Percentiles rank a stretch among this genome's conserved stretches.
phyloP scores from a whole-genome alignment of 2,113 vertebrate genomes.

The Ornithorhynchus anatinus region DNA sequence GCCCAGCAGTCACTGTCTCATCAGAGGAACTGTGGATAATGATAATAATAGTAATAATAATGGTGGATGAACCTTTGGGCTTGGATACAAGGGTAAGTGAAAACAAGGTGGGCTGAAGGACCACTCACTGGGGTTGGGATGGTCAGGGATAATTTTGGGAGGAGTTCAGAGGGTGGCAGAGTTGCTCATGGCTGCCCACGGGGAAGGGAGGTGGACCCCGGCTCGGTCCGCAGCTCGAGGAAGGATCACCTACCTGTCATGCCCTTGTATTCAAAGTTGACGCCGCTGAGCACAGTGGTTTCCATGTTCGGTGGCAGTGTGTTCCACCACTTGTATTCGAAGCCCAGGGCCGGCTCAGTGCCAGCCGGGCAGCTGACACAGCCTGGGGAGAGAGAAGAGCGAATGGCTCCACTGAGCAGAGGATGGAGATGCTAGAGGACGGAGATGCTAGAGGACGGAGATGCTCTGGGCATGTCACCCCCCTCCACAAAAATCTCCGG shows the following conservation, averaged over 20 bases:
- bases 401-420: neutral
- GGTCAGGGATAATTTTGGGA: no score
- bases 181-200: fast-evolving
- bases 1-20: no score
- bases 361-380: conserved; percentile 85
- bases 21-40: no score
- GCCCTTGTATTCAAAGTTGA: conserved; percentile 79
- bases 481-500: no score
- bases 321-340: conserved; percentile 99
- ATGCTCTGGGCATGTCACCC: no score
- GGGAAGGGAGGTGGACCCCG: neutral
- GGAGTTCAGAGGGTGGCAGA: neutral
- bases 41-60: no score
- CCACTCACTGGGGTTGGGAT: no score
- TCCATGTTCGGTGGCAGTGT: conserved; percentile 89
- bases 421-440: no score
- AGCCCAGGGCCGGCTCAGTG: conserved; percentile 82
- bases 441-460: no score
- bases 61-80: no score
- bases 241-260: conserved; percentile 75
- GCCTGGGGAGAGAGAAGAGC: conserved; percentile 62
- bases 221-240: neutral
- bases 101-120: no score
- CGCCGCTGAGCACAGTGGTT: conserved; percentile 77
- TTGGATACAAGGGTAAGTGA: no score